Percentiles rank a stretch among this genome's conserved stretches.
Evolutionary conservation across 2,113 vertebrate species (phyloP).

Genomic region (Lates calcarifer): DNA sequence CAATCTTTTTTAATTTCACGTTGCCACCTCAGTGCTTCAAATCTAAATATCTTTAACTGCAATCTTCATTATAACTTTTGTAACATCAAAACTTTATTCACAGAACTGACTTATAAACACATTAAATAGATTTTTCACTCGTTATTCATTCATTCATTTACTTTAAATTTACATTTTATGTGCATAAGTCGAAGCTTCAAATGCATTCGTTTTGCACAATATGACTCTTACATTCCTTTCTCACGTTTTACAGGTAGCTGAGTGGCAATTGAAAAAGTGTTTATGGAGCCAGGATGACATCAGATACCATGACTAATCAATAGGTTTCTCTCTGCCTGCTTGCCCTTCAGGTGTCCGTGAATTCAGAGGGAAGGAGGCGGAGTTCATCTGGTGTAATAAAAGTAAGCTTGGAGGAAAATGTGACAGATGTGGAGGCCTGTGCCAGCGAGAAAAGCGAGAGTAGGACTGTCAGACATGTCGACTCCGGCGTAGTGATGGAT

Average conservation of each 20-base stretch:
- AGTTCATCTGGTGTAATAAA: conserved; percentile 63
- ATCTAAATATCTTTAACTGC: neutral
- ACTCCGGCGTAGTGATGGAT: conserved; percentile 86
- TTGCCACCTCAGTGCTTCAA: neutral
- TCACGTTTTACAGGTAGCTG: conserved; percentile 37
- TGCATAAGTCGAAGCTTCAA: neutral
- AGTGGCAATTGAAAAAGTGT: conserved; percentile 47
- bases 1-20: neutral
- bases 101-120: neutral
- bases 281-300: conserved; percentile 71
- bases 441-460: conserved; percentile 82
- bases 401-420: conserved; percentile 73
- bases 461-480: conserved; percentile 85
- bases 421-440: conserved; percentile 74
- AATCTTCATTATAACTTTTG: neutral
- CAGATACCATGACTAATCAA: conserved; percentile 77
- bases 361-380: conserved; percentile 48
- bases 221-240: neutral
- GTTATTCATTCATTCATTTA: neutral
- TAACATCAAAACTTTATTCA: neutral
- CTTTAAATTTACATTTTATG: neutral
- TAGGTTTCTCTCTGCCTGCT: conserved; percentile 61
- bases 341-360: conserved; percentile 75
- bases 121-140: neutral
- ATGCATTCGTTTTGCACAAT: neutral